Percentiles rank a stretch among this genome's conserved stretches.
Conservation (phyloP, 2,888 invertebrate species). For the Drosophila macrospina region DNA sequence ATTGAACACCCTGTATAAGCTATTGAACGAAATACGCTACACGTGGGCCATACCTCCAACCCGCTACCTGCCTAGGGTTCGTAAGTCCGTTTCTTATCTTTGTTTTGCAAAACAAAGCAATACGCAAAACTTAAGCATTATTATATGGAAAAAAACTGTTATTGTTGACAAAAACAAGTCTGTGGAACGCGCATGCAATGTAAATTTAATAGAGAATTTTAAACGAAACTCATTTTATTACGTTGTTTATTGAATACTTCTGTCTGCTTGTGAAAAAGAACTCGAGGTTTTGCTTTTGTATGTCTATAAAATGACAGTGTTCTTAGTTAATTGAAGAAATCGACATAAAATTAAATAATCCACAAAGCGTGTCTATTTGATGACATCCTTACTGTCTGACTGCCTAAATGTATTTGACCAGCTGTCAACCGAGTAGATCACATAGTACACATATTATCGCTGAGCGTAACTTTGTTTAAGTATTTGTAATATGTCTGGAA, state of each 20-base stretch:
- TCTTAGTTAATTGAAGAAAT: background rate
- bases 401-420: constrained; percentile 24
- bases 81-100: constrained; percentile 25
- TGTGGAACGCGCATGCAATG: constrained; percentile 14
- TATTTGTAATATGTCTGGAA: background rate
- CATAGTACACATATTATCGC: constrained; percentile 5
- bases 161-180: constrained; percentile 32
- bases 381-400: constrained; percentile 18
- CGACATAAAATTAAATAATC: background rate
- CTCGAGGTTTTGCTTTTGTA: background rate
- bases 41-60: constrained; percentile 1
- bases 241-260: constrained; percentile 16
- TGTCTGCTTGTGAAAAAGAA: background rate
- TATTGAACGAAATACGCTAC: background rate
- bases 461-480: constrained; percentile 1
- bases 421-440: background rate
- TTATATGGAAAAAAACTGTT: constrained; percentile 12
- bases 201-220: constrained; percentile 38
- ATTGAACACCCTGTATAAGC: constrained; percentile 12
- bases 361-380: background rate
- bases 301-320: background rate
- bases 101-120: constrained; percentile 8
- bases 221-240: constrained; percentile 16
- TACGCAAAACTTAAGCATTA: background rate
- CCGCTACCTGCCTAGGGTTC: constrained; percentile 6